Percentiles rank a stretch among this genome's conserved stretches.
Evolutionary conservation across 1,140 invertebrate genomes (phyloP).

Genomic region (Trachymyrmex cornetzi): DNA sequence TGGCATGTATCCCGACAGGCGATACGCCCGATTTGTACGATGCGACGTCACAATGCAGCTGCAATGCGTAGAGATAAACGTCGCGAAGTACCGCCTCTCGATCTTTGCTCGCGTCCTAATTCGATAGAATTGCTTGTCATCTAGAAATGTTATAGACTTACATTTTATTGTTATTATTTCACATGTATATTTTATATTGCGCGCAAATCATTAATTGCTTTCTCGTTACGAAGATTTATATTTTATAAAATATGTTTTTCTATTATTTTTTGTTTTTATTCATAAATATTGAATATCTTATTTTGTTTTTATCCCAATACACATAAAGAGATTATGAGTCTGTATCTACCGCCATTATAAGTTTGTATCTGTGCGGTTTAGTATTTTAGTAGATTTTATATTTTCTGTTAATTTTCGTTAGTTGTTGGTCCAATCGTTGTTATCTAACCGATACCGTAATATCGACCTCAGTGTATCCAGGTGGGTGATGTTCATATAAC

Average conservation of each 20-base stretch:
- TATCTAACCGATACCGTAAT: conserved; percentile 49
- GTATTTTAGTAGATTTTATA: conserved; percentile 6
- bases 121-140: conserved; percentile 49
- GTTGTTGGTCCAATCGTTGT: neutral
- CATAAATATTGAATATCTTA: neutral
- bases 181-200: neutral
- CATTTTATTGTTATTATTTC: neutral
- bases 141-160: neutral
- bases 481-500: conserved; percentile 51
- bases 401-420: neutral
- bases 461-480: conserved; percentile 41
- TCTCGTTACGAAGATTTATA: neutral
- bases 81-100: conserved; percentile 43
- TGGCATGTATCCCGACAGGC: neutral
- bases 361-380: neutral
- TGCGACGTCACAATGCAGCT: conserved; percentile 54
- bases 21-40: conserved; percentile 42
- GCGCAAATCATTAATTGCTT: neutral
- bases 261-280: neutral
- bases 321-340: neutral
- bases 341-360: neutral
- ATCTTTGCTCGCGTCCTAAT: conserved; percentile 56
- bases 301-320: neutral
- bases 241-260: neutral
- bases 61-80: conserved; percentile 39